A percentile compares a stretch with the other conserved stretches of the same genome.
phyloP scores from a whole-genome alignment of 1,140 invertebrate species.

The Reticulitermes speratus region DNA sequence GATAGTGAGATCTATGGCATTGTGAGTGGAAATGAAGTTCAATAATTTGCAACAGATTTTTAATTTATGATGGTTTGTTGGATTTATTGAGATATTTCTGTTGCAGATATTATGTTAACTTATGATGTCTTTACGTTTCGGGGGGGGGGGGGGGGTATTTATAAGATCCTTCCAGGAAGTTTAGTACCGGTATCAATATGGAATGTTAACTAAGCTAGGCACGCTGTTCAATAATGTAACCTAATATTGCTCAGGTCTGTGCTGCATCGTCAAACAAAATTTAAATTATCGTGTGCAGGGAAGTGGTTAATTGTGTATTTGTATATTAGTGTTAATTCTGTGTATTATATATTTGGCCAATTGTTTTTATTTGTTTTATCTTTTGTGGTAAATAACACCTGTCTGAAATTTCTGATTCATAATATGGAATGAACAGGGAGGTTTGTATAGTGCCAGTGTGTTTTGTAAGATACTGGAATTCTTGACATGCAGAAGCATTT shows the following conservation, averaged over 20 bases:
- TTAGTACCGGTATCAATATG: background rate
- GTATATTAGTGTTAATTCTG: background rate
- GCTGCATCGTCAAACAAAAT: background rate
- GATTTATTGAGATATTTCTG: background rate
- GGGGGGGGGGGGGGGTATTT: background rate
- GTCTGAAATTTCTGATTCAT: background rate
- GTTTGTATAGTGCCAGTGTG: background rate
- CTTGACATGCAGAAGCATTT: conserved; percentile 18
- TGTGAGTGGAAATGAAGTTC: background rate
- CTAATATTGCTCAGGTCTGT: background rate
- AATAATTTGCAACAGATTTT: background rate
- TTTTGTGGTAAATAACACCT: background rate
- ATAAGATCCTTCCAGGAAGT: background rate
- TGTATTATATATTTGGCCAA: background rate
- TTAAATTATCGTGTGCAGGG: background rate
- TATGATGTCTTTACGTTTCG: background rate
- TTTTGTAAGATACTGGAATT: background rate
- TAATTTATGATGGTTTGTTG: background rate
- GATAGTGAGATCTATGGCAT: background rate
- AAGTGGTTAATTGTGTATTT: background rate
- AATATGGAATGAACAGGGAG: background rate
- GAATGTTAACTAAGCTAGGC: background rate
- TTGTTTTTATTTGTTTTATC: background rate
- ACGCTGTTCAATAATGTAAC: background rate
- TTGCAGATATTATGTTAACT: background rate